Evolutionary conservation across 2,888 invertebrate genomes (phyloP).

Genomic region (Nephrotoma guestfalica): DNA sequence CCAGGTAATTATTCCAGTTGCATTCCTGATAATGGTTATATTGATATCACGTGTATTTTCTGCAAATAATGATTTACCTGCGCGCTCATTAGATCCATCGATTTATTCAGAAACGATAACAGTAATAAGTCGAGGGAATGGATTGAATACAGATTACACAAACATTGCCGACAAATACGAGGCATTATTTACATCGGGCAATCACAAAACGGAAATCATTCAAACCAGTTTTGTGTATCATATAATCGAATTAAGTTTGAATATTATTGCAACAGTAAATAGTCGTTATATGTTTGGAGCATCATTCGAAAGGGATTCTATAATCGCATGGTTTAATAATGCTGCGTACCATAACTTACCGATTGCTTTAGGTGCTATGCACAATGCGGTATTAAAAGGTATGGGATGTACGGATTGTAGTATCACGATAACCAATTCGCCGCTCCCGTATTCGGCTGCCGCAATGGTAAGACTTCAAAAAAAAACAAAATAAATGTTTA

Average conservation of each 20-base stretch:
- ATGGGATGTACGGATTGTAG: neutral
- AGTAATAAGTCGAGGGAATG: slow-evolving; percentile 14
- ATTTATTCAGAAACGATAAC: slow-evolving; percentile 30
- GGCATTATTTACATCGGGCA: neutral
- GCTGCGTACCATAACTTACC: slow-evolving; percentile 63
- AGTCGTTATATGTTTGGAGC: slow-evolving; percentile 42
- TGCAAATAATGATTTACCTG: slow-evolving; percentile 34
- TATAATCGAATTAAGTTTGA: neutral
- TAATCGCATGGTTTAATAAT: slow-evolving; percentile 62
- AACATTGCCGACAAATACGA: neutral
- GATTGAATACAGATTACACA: neutral
- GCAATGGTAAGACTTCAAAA: slow-evolving; percentile 28
- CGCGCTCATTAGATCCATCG: slow-evolving; percentile 38
- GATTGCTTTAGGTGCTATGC: slow-evolving; percentile 44
- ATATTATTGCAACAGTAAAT: slow-evolving; percentile 23
- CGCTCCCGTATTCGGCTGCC: slow-evolving; percentile 45
- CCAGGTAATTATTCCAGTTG: slow-evolving; percentile 45
- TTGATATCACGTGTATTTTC: slow-evolving; percentile 37
- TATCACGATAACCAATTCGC: slow-evolving; percentile 41
- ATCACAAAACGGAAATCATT: neutral
- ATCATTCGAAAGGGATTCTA: slow-evolving; percentile 27
- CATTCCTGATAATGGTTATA: slow-evolving; percentile 48
- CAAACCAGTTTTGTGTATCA: neutral
- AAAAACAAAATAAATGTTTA: neutral
- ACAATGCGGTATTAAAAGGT: slow-evolving; percentile 43